Conservation (phyloP, 2,888 invertebrate genomes). For the Hypomecis punctinalis region DNA sequence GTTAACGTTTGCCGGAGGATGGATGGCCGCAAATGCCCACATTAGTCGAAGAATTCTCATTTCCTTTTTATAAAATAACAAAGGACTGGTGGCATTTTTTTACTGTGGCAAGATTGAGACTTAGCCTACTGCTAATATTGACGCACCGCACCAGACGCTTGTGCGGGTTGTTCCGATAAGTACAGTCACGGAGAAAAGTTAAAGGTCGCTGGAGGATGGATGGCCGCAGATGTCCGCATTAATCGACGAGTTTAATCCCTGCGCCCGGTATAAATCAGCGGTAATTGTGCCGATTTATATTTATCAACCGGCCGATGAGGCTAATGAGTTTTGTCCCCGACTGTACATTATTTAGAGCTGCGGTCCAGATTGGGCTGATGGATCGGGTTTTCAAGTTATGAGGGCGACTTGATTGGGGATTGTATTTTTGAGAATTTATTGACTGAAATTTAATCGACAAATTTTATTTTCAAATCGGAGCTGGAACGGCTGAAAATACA, state of each 20-base stretch:
- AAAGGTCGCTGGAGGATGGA: conserved; percentile 77
- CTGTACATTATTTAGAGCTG: conserved; percentile 52
- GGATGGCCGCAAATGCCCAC: too few relatives aligned
- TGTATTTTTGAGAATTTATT: neutral
- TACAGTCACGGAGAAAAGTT: conserved; percentile 76
- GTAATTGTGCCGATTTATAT: conserved; percentile 80
- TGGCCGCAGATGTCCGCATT: conserved; percentile 79
- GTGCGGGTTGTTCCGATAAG: conserved; percentile 50
- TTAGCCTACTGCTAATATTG: conserved; percentile 7
- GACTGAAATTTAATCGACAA: neutral
- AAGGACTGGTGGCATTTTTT: too few relatives aligned
- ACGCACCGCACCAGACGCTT: conserved; percentile 15
- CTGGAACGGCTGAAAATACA: too few relatives aligned
- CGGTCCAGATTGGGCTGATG: conserved; percentile 39
- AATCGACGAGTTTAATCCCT: conserved; percentile 78
- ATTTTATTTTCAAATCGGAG: too few relatives aligned
- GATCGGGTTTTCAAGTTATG: conserved; percentile 15
- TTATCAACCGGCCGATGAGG: conserved; percentile 69
- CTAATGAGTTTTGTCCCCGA: conserved; percentile 60
- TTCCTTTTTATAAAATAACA: too few relatives aligned
- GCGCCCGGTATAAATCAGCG: conserved; percentile 75
- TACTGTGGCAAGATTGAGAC: neutral
- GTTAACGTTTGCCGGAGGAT: too few relatives aligned
- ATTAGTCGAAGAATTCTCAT: too few relatives aligned
- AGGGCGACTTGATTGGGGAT: neutral